phyloP scores from a whole-genome alignment of 2,113 vertebrate species.

The Campylomormyrus tamandua region DNA sequence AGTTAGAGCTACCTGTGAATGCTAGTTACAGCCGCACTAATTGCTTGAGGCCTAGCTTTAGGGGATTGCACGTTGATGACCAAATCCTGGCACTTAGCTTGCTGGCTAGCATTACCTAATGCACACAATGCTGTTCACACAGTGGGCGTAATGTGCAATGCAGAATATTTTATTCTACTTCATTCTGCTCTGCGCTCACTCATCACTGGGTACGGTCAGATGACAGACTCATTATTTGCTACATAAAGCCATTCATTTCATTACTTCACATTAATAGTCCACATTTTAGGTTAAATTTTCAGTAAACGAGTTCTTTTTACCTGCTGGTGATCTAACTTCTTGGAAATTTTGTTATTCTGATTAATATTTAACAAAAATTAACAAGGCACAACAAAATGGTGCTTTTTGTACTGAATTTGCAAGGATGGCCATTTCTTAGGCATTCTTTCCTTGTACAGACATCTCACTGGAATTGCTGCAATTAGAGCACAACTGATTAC shows the following conservation, averaged over 20 bases:
- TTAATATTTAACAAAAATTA: not conserved
- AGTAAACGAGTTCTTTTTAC: not conserved
- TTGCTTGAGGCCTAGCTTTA: not conserved
- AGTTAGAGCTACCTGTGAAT: not conserved
- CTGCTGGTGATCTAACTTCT: not conserved
- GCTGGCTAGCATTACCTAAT: not conserved
- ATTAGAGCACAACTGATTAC: not conserved
- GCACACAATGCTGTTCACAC: not conserved
- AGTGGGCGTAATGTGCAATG: not conserved
- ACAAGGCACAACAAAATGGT: not conserved
- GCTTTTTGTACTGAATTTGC: not conserved
- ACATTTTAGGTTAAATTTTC: not conserved
- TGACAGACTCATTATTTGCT: not conserved
- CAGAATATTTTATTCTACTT: not conserved
- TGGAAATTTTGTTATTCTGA: not conserved
- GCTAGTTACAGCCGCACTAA: not conserved
- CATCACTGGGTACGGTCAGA: not conserved
- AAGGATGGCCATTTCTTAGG: not conserved
- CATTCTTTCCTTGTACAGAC: not conserved
- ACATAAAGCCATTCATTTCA: not conserved
- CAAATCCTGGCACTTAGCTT: not conserved
- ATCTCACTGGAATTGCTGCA: not conserved
- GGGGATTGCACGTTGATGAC: not conserved
- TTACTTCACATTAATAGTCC: not conserved
- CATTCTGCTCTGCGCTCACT: not conserved